Conservation (phyloP, 2,888 invertebrate species). For the Drosophila lacicola region DNA sequence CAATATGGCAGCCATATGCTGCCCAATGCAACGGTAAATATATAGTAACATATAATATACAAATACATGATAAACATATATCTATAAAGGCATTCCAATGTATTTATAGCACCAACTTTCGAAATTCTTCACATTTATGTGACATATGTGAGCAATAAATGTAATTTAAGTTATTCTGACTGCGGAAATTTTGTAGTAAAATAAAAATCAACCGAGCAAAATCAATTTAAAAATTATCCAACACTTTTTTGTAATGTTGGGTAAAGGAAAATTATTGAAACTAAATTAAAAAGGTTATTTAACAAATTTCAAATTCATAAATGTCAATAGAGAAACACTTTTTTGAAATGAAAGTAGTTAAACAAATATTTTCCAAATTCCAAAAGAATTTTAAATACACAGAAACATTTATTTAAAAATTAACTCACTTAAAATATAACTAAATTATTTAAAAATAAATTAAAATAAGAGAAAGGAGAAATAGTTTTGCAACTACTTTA, state of each 20-base stretch:
- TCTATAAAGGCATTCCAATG: not conserved
- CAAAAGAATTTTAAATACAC: not conserved
- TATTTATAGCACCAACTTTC: not conserved
- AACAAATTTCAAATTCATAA: not conserved
- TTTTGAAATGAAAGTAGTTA: not conserved
- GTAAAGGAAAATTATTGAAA: too few relatives aligned
- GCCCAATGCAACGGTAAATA: too few relatives aligned
- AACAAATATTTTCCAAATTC: not conserved
- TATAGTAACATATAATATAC: not conserved
- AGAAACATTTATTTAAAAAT: not conserved
- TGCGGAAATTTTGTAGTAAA: not conserved
- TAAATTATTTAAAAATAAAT: not conserved
- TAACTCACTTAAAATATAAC: too few relatives aligned
- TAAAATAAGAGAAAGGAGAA: not conserved
- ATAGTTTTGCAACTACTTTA: too few relatives aligned
- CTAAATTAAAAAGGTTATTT: not conserved
- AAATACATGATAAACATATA: not conserved
- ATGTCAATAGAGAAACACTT: too few relatives aligned
- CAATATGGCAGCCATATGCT: conserved; percentile 17
- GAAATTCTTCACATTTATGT: conserved; percentile 5
- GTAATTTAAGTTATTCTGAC: not conserved
- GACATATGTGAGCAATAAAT: conserved; percentile 8
- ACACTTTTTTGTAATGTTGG: too few relatives aligned
- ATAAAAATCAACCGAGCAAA: not conserved
- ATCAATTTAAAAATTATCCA: not conserved